These are phyloP conservation scores for Notarius quadriscutis DNA, from an alignment of 2,113 vertebrate species.

Conservation along the genomic window DNA sequence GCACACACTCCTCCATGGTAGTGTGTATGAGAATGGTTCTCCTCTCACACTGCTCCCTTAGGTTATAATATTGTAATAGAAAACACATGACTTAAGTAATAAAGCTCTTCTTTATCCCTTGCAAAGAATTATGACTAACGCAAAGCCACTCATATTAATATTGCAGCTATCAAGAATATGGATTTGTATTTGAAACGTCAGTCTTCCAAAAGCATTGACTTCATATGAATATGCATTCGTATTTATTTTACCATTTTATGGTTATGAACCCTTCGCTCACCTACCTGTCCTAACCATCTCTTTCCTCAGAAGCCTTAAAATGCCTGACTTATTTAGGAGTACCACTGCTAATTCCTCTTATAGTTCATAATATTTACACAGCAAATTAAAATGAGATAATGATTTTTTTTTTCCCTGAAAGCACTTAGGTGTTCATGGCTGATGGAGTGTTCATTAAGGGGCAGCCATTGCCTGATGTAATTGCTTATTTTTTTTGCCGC, in stretches of 20 bases:
- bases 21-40: conserved; percentile 25
- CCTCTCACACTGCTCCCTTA: conserved; percentile 11
- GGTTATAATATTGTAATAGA: conserved; percentile 11
- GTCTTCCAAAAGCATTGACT: neutral
- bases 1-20: conserved; percentile 27
- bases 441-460: conserved; percentile 60
- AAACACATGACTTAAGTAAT: conserved; percentile 20
- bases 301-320: conserved; percentile 26
- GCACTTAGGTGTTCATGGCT: conserved; percentile 56
- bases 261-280: neutral
- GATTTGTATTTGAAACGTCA: neutral
- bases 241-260: conserved; percentile 8
- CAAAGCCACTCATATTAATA: neutral
- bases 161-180: neutral
- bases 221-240: neutral
- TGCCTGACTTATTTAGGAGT: conserved; percentile 39
- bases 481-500: conserved; percentile 52
- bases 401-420: conserved; percentile 47
- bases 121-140: conserved; percentile 15
- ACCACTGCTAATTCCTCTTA: conserved; percentile 36
- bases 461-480: conserved; percentile 53
- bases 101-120: conserved; percentile 17
- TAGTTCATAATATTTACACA: conserved; percentile 53
- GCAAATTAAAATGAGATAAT: conserved; percentile 53
- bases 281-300: neutral